A percentile compares a stretch with the other conserved stretches of the same genome.
Evolutionary conservation across 2,113 vertebrate species (phyloP).

Genomic region (Peromyscus maniculatus): DNA sequence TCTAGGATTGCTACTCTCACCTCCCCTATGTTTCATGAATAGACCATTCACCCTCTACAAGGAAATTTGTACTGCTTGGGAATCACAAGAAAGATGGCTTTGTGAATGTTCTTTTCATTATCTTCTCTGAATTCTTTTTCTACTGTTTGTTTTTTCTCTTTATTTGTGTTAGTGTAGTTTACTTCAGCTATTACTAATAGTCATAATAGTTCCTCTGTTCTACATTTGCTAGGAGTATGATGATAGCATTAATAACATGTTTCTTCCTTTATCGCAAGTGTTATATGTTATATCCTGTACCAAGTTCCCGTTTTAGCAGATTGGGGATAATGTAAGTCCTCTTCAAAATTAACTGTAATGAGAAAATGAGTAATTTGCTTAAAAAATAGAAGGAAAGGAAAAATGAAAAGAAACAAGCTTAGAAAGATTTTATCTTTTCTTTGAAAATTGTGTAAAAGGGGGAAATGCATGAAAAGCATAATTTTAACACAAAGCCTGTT

Average conservation of each 20-base stretch:
- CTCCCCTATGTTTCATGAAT: rapidly evolving
- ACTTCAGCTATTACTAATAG: constrained; percentile 24
- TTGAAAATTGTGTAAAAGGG: neutral
- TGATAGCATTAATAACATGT: neutral
- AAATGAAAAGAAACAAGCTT: neutral
- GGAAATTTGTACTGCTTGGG: neutral
- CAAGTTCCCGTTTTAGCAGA: constrained; percentile 29
- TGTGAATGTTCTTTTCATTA: constrained; percentile 9
- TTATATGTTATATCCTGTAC: neutral
- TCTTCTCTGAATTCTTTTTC: constrained; percentile 6
- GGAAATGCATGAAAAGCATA: neutral
- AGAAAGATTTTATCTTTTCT: neutral
- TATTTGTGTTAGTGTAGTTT: constrained; percentile 20
- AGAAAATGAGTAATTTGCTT: neutral
- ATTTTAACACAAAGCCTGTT: no score
- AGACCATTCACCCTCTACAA: neutral
- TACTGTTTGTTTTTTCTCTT: constrained; percentile 41
- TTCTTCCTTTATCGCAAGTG: constrained; percentile 1
- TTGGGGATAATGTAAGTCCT: neutral
- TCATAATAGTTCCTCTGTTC: constrained; percentile 8
- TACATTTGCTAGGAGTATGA: constrained; percentile 14
- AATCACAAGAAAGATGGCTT: neutral
- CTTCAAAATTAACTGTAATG: constrained; percentile 23
- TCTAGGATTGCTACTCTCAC: rapidly evolving
- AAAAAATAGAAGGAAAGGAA: neutral